A percentile compares a stretch with the other conserved stretches of the same genome.
These are phyloP conservation scores for Carposina sasakii DNA, from an alignment of 1,140 invertebrate species.

Conservation along the genomic window DNA sequence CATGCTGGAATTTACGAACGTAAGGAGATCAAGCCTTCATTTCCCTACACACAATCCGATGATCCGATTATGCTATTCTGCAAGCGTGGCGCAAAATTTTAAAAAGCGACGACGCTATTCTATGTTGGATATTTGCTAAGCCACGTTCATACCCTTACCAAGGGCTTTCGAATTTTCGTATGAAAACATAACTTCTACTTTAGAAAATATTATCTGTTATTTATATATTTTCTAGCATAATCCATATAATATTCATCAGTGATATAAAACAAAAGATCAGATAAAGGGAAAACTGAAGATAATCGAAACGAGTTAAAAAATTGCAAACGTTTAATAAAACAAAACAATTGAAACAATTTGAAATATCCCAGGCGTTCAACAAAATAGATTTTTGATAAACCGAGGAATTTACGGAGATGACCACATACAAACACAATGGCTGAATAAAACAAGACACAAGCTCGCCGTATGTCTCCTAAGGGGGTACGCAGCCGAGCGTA, in stretches of 20 bases:
- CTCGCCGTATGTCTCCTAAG: slow-evolving; percentile 34
- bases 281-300: too few species aligned
- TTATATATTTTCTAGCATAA: too few species aligned
- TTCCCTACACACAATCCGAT: slow-evolving; percentile 47
- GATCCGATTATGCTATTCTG: slow-evolving; percentile 52
- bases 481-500: slow-evolving; percentile 37
- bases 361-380: too few species aligned
- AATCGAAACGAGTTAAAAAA: too few species aligned
- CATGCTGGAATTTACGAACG: too few species aligned
- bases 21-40: slow-evolving; percentile 20
- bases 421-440: slow-evolving; percentile 3
- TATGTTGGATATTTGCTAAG: slow-evolving; percentile 43
- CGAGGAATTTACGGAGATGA: neutral
- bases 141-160: slow-evolving; percentile 32
- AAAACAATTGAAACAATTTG: too few species aligned
- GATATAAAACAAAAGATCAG: too few species aligned
- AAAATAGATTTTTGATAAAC: neutral
- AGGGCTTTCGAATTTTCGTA: too few species aligned
- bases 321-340: too few species aligned
- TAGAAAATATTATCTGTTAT: too few species aligned
- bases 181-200: too few species aligned
- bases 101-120: slow-evolving; percentile 42
- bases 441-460: slow-evolving; percentile 22
- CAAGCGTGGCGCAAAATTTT: slow-evolving; percentile 38
- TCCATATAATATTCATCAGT: too few species aligned